A percentile compares a stretch with the other conserved stretches of the same genome.
Conservation (phyloP, 1,140 invertebrate genomes). For the Drosophila bocki region DNA sequence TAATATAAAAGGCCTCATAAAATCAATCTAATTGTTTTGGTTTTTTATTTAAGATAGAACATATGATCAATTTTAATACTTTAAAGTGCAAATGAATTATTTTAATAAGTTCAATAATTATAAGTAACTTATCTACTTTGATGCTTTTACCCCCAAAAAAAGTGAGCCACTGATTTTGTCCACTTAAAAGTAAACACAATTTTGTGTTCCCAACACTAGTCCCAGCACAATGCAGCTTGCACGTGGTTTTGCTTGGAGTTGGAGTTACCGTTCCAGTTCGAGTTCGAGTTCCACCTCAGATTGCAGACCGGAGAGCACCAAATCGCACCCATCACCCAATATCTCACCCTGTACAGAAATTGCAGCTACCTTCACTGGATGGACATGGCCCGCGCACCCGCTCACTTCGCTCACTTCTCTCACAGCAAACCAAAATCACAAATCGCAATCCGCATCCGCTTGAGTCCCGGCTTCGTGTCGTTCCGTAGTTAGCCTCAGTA, state of each 20-base stretch:
- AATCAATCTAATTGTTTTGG: no score
- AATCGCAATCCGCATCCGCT: constrained; percentile 35
- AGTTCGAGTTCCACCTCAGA: constrained; percentile 33
- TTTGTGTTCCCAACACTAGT: constrained; percentile 32
- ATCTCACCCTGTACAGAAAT: constrained; percentile 45
- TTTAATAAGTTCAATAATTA: not conserved
- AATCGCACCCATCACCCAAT: constrained; percentile 41
- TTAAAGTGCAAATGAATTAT: not conserved
- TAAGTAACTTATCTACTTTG: not conserved
- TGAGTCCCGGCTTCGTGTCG: constrained; percentile 40
- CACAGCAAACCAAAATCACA: constrained; percentile 29
- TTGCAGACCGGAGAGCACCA: constrained; percentile 50
- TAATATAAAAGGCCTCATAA: not conserved
- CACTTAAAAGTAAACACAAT: not conserved
- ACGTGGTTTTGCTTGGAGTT: constrained; percentile 49
- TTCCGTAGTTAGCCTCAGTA: constrained; percentile 47
- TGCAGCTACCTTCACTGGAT: constrained; percentile 42
- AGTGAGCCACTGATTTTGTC: constrained; percentile 1
- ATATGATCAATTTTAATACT: no score
- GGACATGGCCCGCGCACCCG: constrained; percentile 33
- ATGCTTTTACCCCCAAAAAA: not conserved
- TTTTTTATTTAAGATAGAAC: no score
- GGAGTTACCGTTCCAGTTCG: constrained; percentile 28
- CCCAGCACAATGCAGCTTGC: constrained; percentile 38
- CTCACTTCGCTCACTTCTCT: constrained; percentile 35